These are phyloP conservation scores for Zophobas atratus DNA, from an alignment of 1,140 invertebrate genomes.

Conservation along the genomic window DNA sequence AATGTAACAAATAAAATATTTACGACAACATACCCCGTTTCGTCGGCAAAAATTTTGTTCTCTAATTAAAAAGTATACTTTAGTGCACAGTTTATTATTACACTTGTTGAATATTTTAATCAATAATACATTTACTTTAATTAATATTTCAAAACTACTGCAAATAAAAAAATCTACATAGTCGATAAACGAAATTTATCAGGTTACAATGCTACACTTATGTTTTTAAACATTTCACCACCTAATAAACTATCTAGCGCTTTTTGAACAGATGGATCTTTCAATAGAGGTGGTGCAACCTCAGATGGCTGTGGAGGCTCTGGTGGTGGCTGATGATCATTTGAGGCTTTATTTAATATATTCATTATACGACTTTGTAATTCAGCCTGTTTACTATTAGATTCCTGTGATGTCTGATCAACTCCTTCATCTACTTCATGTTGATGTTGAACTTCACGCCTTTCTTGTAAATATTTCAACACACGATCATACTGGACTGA, in stretches of 20 bases:
- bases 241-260: slow-evolving; percentile 83
- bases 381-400: slow-evolving; percentile 77
- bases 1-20: slow-evolving; percentile 31
- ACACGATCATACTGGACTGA: slow-evolving; percentile 86
- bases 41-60: slow-evolving; percentile 18
- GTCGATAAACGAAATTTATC: not conserved
- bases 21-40: not conserved
- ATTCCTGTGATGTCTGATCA: slow-evolving; percentile 69
- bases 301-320: slow-evolving; percentile 44
- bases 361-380: slow-evolving; percentile 88
- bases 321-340: slow-evolving; percentile 62
- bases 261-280: slow-evolving; percentile 82
- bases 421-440: slow-evolving; percentile 77
- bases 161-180: too few relatives aligned
- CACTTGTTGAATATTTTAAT: not conserved
- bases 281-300: slow-evolving; percentile 73
- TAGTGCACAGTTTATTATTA: slow-evolving; percentile 12
- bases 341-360: slow-evolving; percentile 77
- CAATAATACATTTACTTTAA: too few relatives aligned
- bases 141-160: too few relatives aligned
- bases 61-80: slow-evolving; percentile 49
- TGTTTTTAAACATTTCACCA: slow-evolving; percentile 75
- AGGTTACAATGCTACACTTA: slow-evolving; percentile 52
- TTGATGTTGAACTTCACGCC: slow-evolving; percentile 80
- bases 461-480: slow-evolving; percentile 84